These are phyloP conservation scores for Xiphophorus hellerii DNA, from an alignment of 2,113 vertebrate species.

Conservation along the genomic window DNA sequence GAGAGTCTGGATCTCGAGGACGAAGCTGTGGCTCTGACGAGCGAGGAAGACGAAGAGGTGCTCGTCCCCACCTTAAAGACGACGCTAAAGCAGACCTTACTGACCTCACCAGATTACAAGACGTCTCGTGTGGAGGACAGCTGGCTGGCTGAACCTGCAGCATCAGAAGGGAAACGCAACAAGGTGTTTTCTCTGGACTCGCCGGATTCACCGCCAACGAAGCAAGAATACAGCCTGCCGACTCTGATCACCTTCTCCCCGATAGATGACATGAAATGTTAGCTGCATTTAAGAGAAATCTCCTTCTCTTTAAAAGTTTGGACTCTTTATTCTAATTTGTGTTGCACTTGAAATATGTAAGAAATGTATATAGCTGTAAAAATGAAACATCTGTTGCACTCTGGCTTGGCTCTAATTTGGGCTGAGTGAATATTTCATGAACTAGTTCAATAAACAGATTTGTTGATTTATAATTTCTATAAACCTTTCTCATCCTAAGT, in stretches of 20 bases:
- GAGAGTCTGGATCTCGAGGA: slow-evolving; percentile 68
- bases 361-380: slow-evolving; percentile 28
- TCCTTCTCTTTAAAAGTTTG: neutral
- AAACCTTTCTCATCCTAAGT: neutral
- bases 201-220: slow-evolving; percentile 52
- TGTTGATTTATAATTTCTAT: neutral
- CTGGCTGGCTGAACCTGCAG: slow-evolving; percentile 20
- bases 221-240: slow-evolving; percentile 65
- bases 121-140: slow-evolving; percentile 21
- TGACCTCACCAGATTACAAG: neutral
- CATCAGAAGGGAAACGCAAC: slow-evolving; percentile 10
- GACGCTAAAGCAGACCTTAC: neutral
- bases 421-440: neutral
- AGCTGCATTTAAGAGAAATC: neutral
- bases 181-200: slow-evolving; percentile 74
- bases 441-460: neutral
- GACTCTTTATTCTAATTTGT: neutral
- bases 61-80: slow-evolving; percentile 24
- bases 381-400: slow-evolving; percentile 6
- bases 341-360: neutral
- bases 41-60: slow-evolving; percentile 29
- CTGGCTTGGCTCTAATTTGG: neutral
- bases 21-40: neutral
- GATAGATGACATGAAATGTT: slow-evolving; percentile 70
- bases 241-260: slow-evolving; percentile 77